Evolutionary conservation across 2,888 invertebrate species (phyloP), one percentile per base, ranked within the genome.

Genomic region (Eristalinus sepulchralis): DNA sequence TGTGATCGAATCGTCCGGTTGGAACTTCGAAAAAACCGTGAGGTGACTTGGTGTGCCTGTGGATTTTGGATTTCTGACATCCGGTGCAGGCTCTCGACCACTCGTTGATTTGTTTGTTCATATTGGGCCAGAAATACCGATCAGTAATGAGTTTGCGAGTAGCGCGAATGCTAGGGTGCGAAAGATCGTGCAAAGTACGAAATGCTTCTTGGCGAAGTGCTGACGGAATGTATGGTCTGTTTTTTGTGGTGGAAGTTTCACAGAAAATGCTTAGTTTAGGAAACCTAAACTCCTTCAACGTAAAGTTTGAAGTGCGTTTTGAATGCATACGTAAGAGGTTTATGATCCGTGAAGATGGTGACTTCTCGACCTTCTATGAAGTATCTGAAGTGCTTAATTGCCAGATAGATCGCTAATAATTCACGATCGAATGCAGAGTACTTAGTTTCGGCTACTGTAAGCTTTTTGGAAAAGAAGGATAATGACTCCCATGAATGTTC

Each of bases 401-500:
- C 80, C 1, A 71, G 55, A 57, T 89, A 90, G 4, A 90, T 88
- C 0, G 89, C 89, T 0, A 89, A 83, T 4, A 90, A 72, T 71
- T 90, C 89, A 6, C 88, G 53, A 27, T 89, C 89, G 68, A 88
- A 90, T 1, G 90, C 77, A 60, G 88, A 88, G 83, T 90, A 91
- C 24, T 88, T 89, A 1, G 2, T 47, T 75, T 90, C 88, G 0
- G 90, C 68, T 0, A 72, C 24, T 13, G 67, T 85, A 0, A 90
- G 79, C n/a, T 90, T 90, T 70, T 79, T 88, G 0, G 89, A 89
- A 78, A 89, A 90, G 55, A 90, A 90, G 0, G 70, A 83, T 1
- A 90, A 71, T 4, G 89, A 89, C 66, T 88, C 53, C 89, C 89
- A 89, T 0, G 3, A 47, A 2, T 62, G 71, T 0, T 73, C 62